Evolutionary conservation across 1,140 invertebrate genomes (phyloP), one percentile per base, ranked within the genome.

Genomic region (Tetranychus cinnabarinus): DNA sequence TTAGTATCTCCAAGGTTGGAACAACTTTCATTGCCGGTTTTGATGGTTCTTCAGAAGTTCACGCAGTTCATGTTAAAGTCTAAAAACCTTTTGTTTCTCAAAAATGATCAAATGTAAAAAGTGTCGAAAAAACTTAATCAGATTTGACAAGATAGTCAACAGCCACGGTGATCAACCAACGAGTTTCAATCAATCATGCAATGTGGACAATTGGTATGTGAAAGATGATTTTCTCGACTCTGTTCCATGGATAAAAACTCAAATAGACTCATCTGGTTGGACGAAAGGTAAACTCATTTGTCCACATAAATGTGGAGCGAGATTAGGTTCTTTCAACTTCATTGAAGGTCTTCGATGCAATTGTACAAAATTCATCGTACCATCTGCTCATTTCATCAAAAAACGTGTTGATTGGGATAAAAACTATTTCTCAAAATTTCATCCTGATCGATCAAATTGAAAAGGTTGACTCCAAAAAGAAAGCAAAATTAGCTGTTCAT

Each of bases 261-360:
- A 62, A 58, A 62, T 62, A 13, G 61, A 62, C 54, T 13, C 4
- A 66, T 65, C 72, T 63, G 68, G 72, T 35, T 80, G 78, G 78
- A 74, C 72, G 4, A 78, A 77, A 69, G 79, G 78, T 36, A 79
- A 79, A 71, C 64, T 80, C 15, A 71, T 73, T 52, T 80, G 79
- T 72, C 73, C 73, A 65, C 72, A 74, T 59, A 56, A 45, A 34
- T 80, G 79, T 69, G 69, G 72, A 33, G 71, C 70, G 55, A 73
- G 77, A 69, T 68, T 81, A 31, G 79, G 79, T 3, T 75, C 75
- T 31, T 80, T 78, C 71, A 78, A 80, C 69, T 81, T 78, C 69
- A 70, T 80, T 7, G 75, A 76, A 23, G 77, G 78, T 33, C 69
- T 73, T 61, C 76, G 78, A 68, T 81, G 79, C 68, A 64, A 71